Percentiles rank a stretch among this genome's conserved stretches.
Conservation (phyloP, 2,888 invertebrate genomes). For the Sinopyrophorus schimmeli region DNA sequence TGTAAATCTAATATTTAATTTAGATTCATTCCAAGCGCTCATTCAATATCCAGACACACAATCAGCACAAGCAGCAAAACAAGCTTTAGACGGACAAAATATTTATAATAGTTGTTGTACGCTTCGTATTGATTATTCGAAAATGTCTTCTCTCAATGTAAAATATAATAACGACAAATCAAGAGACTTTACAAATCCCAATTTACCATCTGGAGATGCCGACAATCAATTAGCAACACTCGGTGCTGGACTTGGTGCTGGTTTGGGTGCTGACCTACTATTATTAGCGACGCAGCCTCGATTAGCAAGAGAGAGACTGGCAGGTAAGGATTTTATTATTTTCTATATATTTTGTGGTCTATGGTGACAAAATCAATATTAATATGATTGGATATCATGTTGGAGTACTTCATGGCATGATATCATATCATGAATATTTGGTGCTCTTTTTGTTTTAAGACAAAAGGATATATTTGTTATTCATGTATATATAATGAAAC, state of each 20-base stretch:
- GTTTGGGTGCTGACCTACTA: slow-evolving; percentile 68
- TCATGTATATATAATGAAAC: not conserved
- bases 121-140: slow-evolving; percentile 98
- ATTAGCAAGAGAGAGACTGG: slow-evolving; percentile 60
- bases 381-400: not conserved
- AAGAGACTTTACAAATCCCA: slow-evolving; percentile 98
- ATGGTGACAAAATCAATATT: too few species aligned
- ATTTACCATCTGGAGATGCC: slow-evolving; percentile 91
- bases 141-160: slow-evolving; percentile 96
- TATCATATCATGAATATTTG: not conserved
- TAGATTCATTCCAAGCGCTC: slow-evolving; percentile 97
- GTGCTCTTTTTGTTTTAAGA: not conserved
- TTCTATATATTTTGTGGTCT: too few species aligned
- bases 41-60: slow-evolving; percentile 98
- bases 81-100: slow-evolving; percentile 97
- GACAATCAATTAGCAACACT: slow-evolving; percentile 63
- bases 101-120: slow-evolving; percentile 99
- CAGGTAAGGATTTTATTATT: slow-evolving; percentile 44
- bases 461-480: not conserved
- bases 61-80: slow-evolving; percentile 96
- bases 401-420: not conserved
- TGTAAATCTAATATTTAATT: slow-evolving; percentile 51
- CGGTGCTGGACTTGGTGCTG: slow-evolving; percentile 58
- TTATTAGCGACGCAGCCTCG: slow-evolving; percentile 59
- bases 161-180: slow-evolving; percentile 99